phyloP scores from a whole-genome alignment of 2,888 invertebrate genomes.

The Torymus auratus region DNA sequence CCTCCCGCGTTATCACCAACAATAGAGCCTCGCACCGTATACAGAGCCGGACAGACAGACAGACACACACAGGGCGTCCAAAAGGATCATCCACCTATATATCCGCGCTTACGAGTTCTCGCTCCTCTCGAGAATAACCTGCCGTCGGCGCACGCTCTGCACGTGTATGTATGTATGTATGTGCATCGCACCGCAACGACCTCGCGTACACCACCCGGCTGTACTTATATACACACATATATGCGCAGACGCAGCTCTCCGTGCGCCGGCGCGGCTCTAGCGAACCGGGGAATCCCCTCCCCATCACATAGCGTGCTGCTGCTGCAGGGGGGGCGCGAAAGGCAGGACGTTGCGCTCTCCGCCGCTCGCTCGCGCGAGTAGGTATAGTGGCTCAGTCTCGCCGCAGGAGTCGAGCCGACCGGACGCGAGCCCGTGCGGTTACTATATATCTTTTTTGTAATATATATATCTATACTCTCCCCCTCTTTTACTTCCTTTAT shows the following conservation, averaged over 20 bases:
- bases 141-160: too few relatives aligned
- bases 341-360: background rate
- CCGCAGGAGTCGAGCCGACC: slow-evolving; percentile 10
- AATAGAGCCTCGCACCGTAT: background rate
- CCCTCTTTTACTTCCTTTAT: too few relatives aligned
- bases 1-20: background rate
- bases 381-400: slow-evolving; percentile 4
- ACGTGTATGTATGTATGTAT: background rate
- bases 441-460: too few relatives aligned
- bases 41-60: too few relatives aligned
- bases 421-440: background rate
- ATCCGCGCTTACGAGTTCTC: too few relatives aligned
- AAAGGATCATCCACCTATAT: too few relatives aligned
- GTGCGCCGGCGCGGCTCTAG: background rate
- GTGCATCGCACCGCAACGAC: slow-evolving; percentile 40
- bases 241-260: background rate
- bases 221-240: too few relatives aligned
- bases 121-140: too few relatives aligned
- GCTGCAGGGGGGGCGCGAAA: background rate
- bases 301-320: background rate
- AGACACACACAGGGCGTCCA: too few relatives aligned
- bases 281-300: background rate
- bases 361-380: background rate
- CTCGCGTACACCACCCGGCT: slow-evolving; percentile 1
- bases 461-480: too few relatives aligned